Conservation (phyloP, 2,888 invertebrate species). For the Agrotis segetum region DNA sequence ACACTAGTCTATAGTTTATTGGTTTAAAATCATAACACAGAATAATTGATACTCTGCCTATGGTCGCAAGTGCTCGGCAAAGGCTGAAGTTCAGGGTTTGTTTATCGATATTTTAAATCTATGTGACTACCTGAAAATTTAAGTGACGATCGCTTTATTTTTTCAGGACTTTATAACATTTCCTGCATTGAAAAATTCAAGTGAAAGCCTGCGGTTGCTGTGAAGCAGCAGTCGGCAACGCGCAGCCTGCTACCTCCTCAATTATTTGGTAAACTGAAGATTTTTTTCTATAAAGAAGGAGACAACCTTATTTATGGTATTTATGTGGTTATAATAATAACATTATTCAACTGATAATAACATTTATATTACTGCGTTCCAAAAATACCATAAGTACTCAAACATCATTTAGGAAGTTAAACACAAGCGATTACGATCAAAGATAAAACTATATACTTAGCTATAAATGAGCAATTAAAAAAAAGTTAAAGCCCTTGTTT, state of each 20-base stretch:
- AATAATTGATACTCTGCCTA: neutral
- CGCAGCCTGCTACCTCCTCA: too few species aligned
- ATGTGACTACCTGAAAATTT: neutral
- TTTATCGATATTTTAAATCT: too few species aligned
- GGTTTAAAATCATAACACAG: neutral
- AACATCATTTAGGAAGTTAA: conserved; percentile 36
- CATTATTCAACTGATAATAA: neutral
- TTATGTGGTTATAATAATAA: neutral
- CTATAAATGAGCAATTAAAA: conserved; percentile 49
- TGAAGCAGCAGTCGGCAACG: too few species aligned
- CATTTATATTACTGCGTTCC: neutral
- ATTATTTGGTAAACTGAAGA: too few species aligned
- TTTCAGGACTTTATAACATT: too few species aligned
- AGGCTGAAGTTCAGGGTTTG: too few species aligned
- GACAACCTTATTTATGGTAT: too few species aligned
- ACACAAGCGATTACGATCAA: conserved; percentile 34
- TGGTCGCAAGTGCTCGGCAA: too few species aligned
- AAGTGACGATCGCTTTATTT: neutral
- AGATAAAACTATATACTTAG: conserved; percentile 23
- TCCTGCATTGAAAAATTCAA: too few species aligned
- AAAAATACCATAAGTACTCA: conserved; percentile 1
- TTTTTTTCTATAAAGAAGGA: too few species aligned
- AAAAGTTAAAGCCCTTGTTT: conserved; percentile 56
- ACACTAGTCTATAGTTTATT: neutral
- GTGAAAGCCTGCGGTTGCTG: too few species aligned